Evolutionary conservation across 2,113 vertebrate species (phyloP).

Genomic region (Danionella cerebrum): DNA sequence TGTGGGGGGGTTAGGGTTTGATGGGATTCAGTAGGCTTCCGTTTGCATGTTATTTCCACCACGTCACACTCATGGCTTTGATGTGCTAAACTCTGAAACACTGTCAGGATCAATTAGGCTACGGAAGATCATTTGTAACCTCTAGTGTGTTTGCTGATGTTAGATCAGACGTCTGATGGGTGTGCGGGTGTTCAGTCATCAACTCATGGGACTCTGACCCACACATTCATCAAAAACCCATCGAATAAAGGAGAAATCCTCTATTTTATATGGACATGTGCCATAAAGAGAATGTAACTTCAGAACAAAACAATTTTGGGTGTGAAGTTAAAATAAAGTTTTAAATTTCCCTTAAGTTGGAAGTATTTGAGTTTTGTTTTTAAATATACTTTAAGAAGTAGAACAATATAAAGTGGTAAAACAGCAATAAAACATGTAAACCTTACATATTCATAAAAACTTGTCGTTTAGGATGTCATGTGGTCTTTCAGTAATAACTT

Average conservation of each 20-base stretch:
- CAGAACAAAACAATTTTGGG: too few relatives aligned
- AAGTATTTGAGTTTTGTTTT: too few relatives aligned
- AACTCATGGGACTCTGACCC: slow-evolving; percentile 28
- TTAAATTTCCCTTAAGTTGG: too few relatives aligned
- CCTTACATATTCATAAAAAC: too few relatives aligned
- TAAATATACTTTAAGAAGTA: too few relatives aligned
- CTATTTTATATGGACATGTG: background rate
- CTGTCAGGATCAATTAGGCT: slow-evolving; percentile 57
- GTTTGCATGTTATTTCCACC: slow-evolving; percentile 49
- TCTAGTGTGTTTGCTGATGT: slow-evolving; percentile 47
- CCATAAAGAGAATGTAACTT: background rate
- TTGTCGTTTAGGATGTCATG: too few relatives aligned
- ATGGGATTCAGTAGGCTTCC: slow-evolving; percentile 47
- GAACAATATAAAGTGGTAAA: too few relatives aligned
- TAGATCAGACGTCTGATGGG: slow-evolving; percentile 47
- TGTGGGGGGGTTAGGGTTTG: slow-evolving; percentile 44
- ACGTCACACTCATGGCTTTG: slow-evolving; percentile 54
- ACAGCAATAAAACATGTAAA: too few relatives aligned
- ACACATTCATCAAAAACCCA: background rate
- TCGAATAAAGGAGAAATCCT: too few relatives aligned
- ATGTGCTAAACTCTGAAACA: slow-evolving; percentile 49
- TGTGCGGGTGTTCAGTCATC: slow-evolving; percentile 44
- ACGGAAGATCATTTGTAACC: slow-evolving; percentile 52
- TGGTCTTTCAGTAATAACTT: too few relatives aligned
- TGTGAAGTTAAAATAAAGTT: too few relatives aligned